Base-by-base conservation (phyloP, 2,888 invertebrate genomes). In the Shargacucullia verbasci region DNA sequence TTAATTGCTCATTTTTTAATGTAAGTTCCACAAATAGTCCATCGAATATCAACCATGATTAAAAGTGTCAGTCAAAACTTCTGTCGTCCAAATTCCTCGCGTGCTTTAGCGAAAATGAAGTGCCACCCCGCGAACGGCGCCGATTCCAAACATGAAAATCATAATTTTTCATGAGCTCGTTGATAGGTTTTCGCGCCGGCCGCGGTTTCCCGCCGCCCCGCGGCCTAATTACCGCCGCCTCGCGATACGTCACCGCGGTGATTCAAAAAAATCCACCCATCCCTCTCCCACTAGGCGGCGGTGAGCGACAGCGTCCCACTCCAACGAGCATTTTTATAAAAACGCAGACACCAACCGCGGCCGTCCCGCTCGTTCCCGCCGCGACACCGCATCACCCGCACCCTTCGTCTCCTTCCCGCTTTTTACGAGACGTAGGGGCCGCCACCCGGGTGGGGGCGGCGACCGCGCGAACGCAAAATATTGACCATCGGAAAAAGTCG, bases 401-500 rank as follows among this genome's bases (percentile, higher is more conserved):
- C 91, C 92, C 90, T 90, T 91, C 94, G 93, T 94, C 94, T 94
- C 94, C 91, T 93, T 94, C 91, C 89, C 94, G 88, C 94, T 94
- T 94, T 94, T 94, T 94, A 94, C 94, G 94, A 94, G 94, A 94
- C 94, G 92, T 85, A 90, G 94, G 92, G 92, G 91, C 91, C 90
- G 87, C 91, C 86, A 86, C 86, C 90, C 89, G 90, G 86, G 92
- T 89, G 92, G 91, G 88, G 92, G 93, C 91, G 92, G 91, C 90
- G 90, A 92, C 91, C 91, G 88, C 91, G 92, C 90, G 91, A 94
- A 94, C 94, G 92, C 94, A 92, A 94, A 94, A 94, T 94, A 94
- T 94, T 94, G 94, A 94, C 94, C 94, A 94, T 94, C 92, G 94
- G 94, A 94, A 94, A 94, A 94, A 94, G 93, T 93, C 93, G 92